phyloP scores from a whole-genome alignment of 53 echinoderm and acorn worm genomes.

The Antedon mediterranea region DNA sequence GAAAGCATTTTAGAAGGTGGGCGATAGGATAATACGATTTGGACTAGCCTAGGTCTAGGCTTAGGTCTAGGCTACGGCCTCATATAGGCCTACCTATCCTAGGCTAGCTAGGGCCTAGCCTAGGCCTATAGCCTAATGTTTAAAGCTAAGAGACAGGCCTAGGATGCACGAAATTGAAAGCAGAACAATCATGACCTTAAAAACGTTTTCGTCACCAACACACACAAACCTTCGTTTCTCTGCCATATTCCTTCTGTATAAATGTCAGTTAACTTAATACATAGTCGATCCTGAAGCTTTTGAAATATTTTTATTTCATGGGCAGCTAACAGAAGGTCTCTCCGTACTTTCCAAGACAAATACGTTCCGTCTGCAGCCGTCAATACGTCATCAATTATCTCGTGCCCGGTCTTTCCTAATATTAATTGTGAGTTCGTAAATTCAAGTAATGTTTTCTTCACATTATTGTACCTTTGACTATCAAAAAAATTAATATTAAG shows the following conservation, averaged over 20 bases:
- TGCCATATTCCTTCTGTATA: background rate
- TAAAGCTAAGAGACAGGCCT: no score
- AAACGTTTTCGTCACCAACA: no score
- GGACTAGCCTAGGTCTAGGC: no score
- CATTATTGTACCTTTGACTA: background rate
- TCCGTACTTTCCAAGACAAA: background rate
- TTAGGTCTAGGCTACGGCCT: no score
- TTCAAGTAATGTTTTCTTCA: background rate
- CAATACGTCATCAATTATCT: background rate
- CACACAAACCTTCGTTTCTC: background rate
- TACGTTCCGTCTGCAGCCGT: background rate
- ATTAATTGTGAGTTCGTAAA: background rate
- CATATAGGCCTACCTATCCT: no score
- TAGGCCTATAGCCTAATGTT: no score
- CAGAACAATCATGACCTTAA: no score
- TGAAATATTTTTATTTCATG: background rate
- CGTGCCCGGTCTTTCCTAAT: background rate
- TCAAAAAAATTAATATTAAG: no score
- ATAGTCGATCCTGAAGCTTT: background rate
- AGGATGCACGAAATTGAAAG: no score
- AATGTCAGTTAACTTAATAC: background rate
- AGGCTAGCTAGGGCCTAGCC: no score
- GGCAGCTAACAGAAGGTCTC: background rate
- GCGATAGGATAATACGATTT: no score
- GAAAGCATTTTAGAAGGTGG: no score